phyloP scores from a whole-genome alignment of 2,113 vertebrate genomes.

The Microtus ochrogaster region DNA sequence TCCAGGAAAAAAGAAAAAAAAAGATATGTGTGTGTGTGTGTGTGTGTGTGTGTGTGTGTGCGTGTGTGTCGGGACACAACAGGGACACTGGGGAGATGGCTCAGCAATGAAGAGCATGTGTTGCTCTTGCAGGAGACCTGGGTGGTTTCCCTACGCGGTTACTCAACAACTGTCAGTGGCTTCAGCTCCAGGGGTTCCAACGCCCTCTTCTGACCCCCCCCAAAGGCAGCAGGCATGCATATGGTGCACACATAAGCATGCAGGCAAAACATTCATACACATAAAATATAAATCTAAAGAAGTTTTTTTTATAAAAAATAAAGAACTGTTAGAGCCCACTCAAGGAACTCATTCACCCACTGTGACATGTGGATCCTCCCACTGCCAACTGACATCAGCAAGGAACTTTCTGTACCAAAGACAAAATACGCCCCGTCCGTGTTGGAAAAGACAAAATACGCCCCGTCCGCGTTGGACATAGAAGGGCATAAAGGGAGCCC shows the following conservation, averaged over 20 bases:
- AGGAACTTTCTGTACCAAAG: neutral
- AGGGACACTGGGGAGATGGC: too few species aligned
- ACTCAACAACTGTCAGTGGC: neutral
- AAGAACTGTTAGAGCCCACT: neutral
- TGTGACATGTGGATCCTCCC: neutral
- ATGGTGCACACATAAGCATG: neutral
- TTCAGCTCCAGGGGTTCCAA: neutral
- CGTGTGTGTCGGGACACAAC: too few species aligned
- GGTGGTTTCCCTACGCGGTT: too few species aligned
- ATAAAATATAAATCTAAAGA: neutral
- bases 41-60: too few species aligned
- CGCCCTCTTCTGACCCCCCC: neutral
- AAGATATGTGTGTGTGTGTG: too few species aligned
- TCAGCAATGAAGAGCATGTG: neutral
- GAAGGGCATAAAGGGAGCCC: neutral
- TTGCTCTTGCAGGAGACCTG: neutral
- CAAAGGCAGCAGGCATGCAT: neutral
- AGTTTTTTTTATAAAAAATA: neutral
- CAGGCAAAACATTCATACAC: neutral
- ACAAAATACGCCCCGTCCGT: neutral
- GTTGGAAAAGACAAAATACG: neutral
- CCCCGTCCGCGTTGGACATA: neutral
- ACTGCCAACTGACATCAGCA: accelerated
- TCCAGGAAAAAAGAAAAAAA: neutral
- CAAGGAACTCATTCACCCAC: accelerated